A percentile compares a stretch with the other conserved stretches of the same genome.
Conservation (phyloP, 1,140 invertebrate genomes). For the Drosophila gunungcola region DNA sequence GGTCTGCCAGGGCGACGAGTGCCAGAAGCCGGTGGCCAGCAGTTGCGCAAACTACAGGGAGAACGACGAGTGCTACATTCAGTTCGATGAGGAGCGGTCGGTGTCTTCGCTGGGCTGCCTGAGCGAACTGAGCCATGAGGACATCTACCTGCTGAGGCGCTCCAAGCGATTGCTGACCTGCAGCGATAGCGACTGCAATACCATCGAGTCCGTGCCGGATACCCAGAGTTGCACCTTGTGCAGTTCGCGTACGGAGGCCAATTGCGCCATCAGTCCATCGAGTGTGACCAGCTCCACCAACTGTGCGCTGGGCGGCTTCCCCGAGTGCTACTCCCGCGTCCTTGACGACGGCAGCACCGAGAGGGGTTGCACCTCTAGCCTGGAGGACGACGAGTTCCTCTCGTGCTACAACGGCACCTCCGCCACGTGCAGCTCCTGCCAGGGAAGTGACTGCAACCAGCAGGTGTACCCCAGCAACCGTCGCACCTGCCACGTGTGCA, state of each 20-base stretch:
- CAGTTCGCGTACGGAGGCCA: conserved; percentile 69
- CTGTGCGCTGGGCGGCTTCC: conserved; percentile 49
- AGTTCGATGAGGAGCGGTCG: conserved; percentile 63
- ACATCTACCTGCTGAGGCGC: conserved; percentile 49
- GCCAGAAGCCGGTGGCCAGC: conserved; percentile 41
- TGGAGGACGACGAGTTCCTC: conserved; percentile 73
- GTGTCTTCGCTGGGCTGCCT: conserved; percentile 53
- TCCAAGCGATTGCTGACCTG: conserved; percentile 63
- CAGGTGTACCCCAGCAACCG: conserved; percentile 56
- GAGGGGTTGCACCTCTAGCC: conserved; percentile 72
- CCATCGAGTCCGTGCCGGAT: conserved; percentile 46
- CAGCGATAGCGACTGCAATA: conserved; percentile 63
- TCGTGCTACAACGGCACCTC: conserved; percentile 73
- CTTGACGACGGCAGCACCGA: conserved; percentile 66
- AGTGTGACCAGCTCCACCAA: conserved; percentile 36
- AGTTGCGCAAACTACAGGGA: conserved; percentile 61
- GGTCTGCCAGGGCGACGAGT: conserved; percentile 63
- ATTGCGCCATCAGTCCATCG: conserved; percentile 58
- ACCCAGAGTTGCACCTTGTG: conserved; percentile 61
- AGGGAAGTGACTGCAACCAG: conserved; percentile 61
- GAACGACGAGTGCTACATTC: conserved; percentile 63
- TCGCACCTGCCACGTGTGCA: conserved; percentile 71
- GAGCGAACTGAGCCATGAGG: conserved; percentile 61
- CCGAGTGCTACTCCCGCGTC: conserved; percentile 72
- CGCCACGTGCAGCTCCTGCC: conserved; percentile 48